These are phyloP conservation scores for Amphilophus citrinellus DNA, from an alignment of 2,113 vertebrate species.

Conservation along the genomic window DNA sequence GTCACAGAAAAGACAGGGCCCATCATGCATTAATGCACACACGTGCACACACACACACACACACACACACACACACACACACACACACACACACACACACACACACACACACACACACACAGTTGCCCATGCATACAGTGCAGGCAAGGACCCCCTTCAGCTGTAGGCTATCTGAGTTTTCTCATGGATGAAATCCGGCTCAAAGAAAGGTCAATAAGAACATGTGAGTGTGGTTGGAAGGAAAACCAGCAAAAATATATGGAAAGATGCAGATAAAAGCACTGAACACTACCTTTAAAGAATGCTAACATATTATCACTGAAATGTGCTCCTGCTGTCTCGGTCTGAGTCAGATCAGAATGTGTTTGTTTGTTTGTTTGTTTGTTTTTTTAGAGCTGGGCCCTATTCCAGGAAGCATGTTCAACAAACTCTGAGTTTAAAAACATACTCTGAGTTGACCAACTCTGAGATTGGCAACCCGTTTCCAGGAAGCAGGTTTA, in stretches of 20 bases:
- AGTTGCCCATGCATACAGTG: conserved; percentile 20
- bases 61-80: background rate
- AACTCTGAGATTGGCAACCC: no score
- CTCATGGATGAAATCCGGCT: conserved; percentile 33
- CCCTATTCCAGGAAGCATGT: no score
- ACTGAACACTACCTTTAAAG: background rate
- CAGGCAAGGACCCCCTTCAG: conserved; percentile 22
- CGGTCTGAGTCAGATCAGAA: no score
- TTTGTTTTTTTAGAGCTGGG: no score
- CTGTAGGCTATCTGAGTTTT: conserved; percentile 40
- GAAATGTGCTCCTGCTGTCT: background rate
- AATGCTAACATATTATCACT: background rate
- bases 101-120: conserved; percentile 6
- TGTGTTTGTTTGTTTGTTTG: background rate
- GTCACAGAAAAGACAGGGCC: conserved; percentile 31
- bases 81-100: background rate
- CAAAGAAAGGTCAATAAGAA: conserved; percentile 6
- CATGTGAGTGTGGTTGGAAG: background rate
- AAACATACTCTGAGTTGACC: no score
- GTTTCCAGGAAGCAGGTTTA: no score
- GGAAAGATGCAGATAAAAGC: background rate
- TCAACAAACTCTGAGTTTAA: no score
- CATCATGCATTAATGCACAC: conserved; percentile 6
- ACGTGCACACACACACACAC: background rate
- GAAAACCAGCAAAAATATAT: background rate